These are phyloP conservation scores for Camponotus vicinus DNA, from an alignment of 1,140 invertebrate species.

Conservation along the genomic window DNA sequence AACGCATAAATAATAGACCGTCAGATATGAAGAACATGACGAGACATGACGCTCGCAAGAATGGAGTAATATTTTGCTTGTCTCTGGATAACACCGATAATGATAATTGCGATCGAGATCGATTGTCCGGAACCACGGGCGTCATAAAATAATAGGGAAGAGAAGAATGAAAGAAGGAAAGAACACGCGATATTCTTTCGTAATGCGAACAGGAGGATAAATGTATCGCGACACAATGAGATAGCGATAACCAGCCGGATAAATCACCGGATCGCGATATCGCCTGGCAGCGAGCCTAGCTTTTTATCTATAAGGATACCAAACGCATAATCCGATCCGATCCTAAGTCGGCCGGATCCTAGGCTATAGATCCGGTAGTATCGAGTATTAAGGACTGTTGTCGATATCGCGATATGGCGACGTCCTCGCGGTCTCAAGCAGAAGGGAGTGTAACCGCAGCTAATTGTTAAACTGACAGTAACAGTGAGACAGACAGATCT, in stretches of 20 bases:
- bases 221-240: constrained; percentile 12
- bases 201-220: constrained; percentile 9
- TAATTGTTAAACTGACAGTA: constrained; percentile 84
- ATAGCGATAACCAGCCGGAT: constrained; percentile 5
- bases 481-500: constrained; percentile 81
- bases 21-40: constrained; percentile 30
- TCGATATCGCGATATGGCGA: constrained; percentile 57
- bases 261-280: constrained; percentile 40
- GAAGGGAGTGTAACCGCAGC: constrained; percentile 78
- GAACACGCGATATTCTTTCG: constrained; percentile 32
- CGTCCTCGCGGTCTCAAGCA: constrained; percentile 66
- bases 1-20: constrained; percentile 55
- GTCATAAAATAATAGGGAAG: constrained; percentile 1
- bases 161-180: background rate
- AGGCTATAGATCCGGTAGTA: background rate
- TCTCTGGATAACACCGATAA: constrained; percentile 52
- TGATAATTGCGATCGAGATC: constrained; percentile 73
- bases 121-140: constrained; percentile 48
- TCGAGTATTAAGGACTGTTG: constrained; percentile 50
- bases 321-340: constrained; percentile 46
- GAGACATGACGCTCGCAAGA: constrained; percentile 42
- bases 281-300: constrained; percentile 10
- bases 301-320: constrained; percentile 33
- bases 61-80: constrained; percentile 61
- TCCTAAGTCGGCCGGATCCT: constrained; percentile 19